A percentile compares a stretch with the other conserved stretches of the same genome.
Evolutionary conservation across 2,888 invertebrate species (phyloP).

Genomic region (Liopterus haemorrhoidalis): DNA sequence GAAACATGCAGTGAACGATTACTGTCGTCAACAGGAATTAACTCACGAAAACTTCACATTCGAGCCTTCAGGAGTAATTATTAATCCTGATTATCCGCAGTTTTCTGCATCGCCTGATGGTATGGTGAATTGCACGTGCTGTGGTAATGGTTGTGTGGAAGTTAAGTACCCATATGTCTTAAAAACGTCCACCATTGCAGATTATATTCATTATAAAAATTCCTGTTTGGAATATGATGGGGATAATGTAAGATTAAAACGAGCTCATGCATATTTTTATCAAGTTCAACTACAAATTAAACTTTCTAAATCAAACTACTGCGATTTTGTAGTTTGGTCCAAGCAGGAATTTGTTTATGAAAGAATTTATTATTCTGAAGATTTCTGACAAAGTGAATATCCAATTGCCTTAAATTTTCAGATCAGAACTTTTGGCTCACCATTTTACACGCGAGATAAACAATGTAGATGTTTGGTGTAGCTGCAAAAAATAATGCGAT

Average conservation of each 20-base stretch:
- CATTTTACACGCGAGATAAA: too few species aligned
- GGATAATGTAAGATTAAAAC: not conserved
- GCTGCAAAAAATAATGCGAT: too few species aligned
- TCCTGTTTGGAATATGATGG: not conserved
- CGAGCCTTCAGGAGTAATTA: too few species aligned
- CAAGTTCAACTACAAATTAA: slow-evolving; percentile 3
- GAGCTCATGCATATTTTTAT: not conserved
- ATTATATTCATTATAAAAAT: not conserved
- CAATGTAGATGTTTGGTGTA: too few species aligned
- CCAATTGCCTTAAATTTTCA: too few species aligned
- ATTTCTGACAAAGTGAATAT: not conserved
- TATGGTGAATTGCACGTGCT: not conserved
- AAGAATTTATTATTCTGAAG: not conserved
- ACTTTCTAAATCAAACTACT: not conserved
- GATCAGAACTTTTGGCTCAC: too few species aligned
- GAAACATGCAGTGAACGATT: too few species aligned
- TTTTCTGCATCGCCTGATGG: slow-evolving; percentile 7
- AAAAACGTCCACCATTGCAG: not conserved
- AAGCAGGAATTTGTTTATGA: not conserved
- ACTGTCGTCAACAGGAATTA: too few species aligned
- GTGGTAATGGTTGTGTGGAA: slow-evolving; percentile 7
- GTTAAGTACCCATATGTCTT: slow-evolving; percentile 6
- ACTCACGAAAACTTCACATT: too few species aligned
- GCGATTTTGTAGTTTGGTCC: slow-evolving; percentile 8
- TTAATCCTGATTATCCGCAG: not conserved